These are phyloP conservation scores for Molossus molossus DNA, from an alignment of 2,797 vertebrate species.

Conservation along the genomic window DNA sequence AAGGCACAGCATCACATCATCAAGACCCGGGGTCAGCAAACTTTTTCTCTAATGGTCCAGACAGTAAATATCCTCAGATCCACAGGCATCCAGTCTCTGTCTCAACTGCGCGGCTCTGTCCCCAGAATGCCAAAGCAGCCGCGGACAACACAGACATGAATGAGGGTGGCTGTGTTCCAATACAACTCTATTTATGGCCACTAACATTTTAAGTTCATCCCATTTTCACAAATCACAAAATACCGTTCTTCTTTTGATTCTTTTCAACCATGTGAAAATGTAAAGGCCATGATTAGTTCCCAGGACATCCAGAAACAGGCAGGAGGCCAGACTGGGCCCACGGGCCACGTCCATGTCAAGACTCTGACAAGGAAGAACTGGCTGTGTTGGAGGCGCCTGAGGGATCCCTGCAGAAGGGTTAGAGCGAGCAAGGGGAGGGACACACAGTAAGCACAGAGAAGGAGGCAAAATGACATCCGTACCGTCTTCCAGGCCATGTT, in stretches of 20 bases:
- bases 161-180: neutral
- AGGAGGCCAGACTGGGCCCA: neutral
- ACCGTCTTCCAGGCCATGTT: neutral
- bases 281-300: neutral
- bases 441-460: neutral
- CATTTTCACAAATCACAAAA: conserved; percentile 40
- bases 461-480: neutral
- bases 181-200: conserved; percentile 13
- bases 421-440: neutral
- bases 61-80: neutral
- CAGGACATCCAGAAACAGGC: neutral
- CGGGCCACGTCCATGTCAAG: neutral
- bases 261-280: neutral
- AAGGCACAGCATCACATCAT: neutral
- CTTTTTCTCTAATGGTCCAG: neutral
- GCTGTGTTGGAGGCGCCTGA: neutral
- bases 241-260: neutral
- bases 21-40: neutral
- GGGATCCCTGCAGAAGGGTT: neutral
- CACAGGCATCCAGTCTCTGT: neutral
- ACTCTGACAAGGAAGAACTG: neutral
- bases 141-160: neutral
- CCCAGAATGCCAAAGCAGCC: neutral
- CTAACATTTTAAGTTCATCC: neutral
- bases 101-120: neutral